Conservation (phyloP, 1,140 invertebrate species). For the Tribolium castaneum region DNA sequence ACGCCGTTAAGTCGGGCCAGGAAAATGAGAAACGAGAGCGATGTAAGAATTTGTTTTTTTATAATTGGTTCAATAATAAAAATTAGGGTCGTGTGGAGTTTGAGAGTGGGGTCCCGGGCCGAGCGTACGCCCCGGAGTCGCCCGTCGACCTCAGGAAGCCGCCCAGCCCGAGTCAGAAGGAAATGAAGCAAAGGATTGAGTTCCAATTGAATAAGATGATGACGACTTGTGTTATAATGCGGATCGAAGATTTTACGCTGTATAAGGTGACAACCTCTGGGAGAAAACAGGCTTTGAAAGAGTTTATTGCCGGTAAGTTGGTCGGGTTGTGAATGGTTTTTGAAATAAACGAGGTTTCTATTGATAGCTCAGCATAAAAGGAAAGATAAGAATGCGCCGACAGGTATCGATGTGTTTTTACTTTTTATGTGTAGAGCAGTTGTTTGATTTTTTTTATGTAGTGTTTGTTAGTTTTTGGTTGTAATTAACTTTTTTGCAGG, state of each 20-base stretch:
- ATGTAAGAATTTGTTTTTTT: not conserved
- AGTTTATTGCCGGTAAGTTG: slow-evolving; percentile 81
- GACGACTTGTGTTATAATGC: slow-evolving; percentile 90
- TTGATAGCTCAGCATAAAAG: slow-evolving; percentile 67
- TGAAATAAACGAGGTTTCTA: slow-evolving; percentile 31
- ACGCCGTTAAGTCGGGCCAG: slow-evolving; percentile 67
- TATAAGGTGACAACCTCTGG: slow-evolving; percentile 85
- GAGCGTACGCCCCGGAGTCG: not conserved
- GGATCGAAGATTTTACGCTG: slow-evolving; percentile 89
- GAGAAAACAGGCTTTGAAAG: slow-evolving; percentile 76
- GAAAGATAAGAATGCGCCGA: slow-evolving; percentile 62
- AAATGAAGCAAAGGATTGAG: slow-evolving; percentile 75
- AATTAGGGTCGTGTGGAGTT: no score
- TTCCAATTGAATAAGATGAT: slow-evolving; percentile 87
- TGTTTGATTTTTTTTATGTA: slow-evolving; percentile 37
- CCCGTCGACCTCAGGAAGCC: slow-evolving; percentile 35
- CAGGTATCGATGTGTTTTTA: slow-evolving; percentile 49
- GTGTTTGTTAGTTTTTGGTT: not conserved
- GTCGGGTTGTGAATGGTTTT: not conserved
- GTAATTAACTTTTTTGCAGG: slow-evolving; percentile 66
- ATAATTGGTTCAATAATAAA: no score
- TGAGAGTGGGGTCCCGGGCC: no score
- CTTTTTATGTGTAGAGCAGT: slow-evolving; percentile 29
- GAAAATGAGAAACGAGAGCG: slow-evolving; percentile 41
- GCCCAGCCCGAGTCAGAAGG: slow-evolving; percentile 49